These are phyloP conservation scores for Austrolebias charrua DNA, from an alignment of 2,797 vertebrate genomes.

Conservation along the genomic window DNA sequence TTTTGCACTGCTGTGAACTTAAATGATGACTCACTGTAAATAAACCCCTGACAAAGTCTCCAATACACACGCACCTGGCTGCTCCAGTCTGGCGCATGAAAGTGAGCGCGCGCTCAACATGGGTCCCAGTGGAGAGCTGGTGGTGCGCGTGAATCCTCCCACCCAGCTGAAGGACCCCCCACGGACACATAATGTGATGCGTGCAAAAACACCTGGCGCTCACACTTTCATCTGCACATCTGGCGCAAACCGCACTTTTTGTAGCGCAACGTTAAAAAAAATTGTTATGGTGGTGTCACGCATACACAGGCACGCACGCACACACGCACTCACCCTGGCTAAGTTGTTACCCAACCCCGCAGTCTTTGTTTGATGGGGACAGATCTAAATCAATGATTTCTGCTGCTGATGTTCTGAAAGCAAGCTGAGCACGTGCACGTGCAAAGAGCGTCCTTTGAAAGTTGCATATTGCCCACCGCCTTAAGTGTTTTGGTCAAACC, in stretches of 20 bases:
- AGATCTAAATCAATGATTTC: slow-evolving; percentile 52
- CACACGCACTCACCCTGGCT: slow-evolving; percentile 12
- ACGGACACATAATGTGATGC: slow-evolving; percentile 57
- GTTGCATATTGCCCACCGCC: no score
- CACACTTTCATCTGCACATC: slow-evolving; percentile 49
- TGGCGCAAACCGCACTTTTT: slow-evolving; percentile 37
- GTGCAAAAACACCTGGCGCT: slow-evolving; percentile 54
- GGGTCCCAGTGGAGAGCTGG: slow-evolving; percentile 53
- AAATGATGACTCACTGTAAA: no score
- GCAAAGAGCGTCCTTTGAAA: no score
- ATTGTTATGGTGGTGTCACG: no score
- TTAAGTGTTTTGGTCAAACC: no score
- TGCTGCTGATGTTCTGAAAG: slow-evolving; percentile 41
- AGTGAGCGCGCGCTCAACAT: slow-evolving; percentile 73
- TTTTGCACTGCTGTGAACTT: no score
- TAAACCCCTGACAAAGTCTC: no score
- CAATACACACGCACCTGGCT: no score
- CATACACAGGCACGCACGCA: no score
- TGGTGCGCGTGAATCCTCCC: slow-evolving; percentile 61
- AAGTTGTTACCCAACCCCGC: no score
- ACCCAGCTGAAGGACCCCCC: slow-evolving; percentile 57
- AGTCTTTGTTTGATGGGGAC: slow-evolving; percentile 59
- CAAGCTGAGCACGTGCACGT: no score
- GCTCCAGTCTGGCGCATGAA: slow-evolving; percentile 72
- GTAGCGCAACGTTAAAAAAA: background rate